Evolutionary conservation across 1,140 invertebrate genomes (phyloP), one percentile per base, ranked within the genome.

Genomic region (Heterodera schachtii): DNA sequence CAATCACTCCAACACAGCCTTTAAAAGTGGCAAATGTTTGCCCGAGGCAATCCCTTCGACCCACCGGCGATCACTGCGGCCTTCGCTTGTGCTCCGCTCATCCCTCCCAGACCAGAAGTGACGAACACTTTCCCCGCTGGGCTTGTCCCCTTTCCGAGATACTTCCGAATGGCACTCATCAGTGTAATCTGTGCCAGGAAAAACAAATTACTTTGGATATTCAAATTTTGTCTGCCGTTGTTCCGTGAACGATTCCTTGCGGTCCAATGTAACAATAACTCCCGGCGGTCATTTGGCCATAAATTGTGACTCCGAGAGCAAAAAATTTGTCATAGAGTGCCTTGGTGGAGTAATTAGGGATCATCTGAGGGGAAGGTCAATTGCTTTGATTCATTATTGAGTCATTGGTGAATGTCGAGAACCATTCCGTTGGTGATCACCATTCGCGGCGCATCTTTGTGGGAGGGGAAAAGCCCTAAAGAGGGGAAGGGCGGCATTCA

Each of bases 241-340:
- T 94, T 43, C 93, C 93, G 88, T 94, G 93, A 21, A 94, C 93
- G 81, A 94, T 94, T 7, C 93, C 93, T 87, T 94, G 93, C 7
- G 93, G 93, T 43, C 93, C 93, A 83, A 94, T 94, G 87, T 94
- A 94, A 84, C 93, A 93, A 87, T 92, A 94, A 86, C 92, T 93
- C 16, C 93, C 93, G 21, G 93, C 93, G 8, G 92, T 92, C 92
- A 92, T 92, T 84, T 92, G 92, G n/a, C 92, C 92, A 86, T 92
- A 92, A 64, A 86, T 83, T 2, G 93, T 92, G 7, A 93, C 92
- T 69, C 93, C 93, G 9, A 93, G 86, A 16, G 93, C 93, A 90
- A 94, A 94, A 88, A 93, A 90, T 76, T 91, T 92, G 76, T 92
- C 91, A 83, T 92, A 92, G 79, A 90, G 85, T 13, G 91, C 89